Base-by-base conservation (phyloP, 2,888 invertebrate species). In the Stratiomys singularior region DNA sequence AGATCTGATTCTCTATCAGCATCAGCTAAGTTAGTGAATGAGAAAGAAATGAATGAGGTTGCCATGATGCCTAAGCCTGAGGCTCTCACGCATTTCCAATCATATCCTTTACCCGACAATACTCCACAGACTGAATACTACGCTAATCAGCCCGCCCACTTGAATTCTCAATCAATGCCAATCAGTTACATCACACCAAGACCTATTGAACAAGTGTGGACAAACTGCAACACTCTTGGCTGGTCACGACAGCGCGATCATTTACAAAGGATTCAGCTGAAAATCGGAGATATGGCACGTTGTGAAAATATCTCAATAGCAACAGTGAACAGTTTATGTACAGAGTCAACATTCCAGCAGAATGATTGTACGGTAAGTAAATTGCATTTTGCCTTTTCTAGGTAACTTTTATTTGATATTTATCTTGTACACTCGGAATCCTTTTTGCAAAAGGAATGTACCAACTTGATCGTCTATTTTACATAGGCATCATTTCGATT, bases 261-360 rank as follows among this genome's bases (percentile, higher is more conserved):
- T 84, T 85, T 96, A 82, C 95, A 95, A 85, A 89, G 96, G 79
- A 92, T 95, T 4, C 94, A 95, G 84, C 89, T 96, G 15, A 91
- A 92, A 82, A 89, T 93, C 46, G 92, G 92, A 76, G 89, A 92
- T 46, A 95, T 94, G 94, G 92, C 93, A 79, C 92, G 91, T 28
- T 96, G 96, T 84, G 94, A 95, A 84, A 95, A 96, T 85, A 91
- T 94, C 78, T 95, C 95, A 84, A 95, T 95, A 81, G 92, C 94
- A 3, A 93, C 93, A 37, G 92, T 92, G 1, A 95, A 96, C 83
- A 93, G 94, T 81, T 89, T 96, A 81, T 96, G 96, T 84, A 93
- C 95, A 5, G 95, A 95, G 83, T 91, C 94, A 0, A 89, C 93
- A 23, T 93, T 93, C 83, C 92, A 93, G 81, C 92, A 92, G 82